Evolutionary conservation across 2,797 vertebrate genomes (phyloP), one percentile per base, ranked within the genome.

Genomic region (Huso huso): DNA sequence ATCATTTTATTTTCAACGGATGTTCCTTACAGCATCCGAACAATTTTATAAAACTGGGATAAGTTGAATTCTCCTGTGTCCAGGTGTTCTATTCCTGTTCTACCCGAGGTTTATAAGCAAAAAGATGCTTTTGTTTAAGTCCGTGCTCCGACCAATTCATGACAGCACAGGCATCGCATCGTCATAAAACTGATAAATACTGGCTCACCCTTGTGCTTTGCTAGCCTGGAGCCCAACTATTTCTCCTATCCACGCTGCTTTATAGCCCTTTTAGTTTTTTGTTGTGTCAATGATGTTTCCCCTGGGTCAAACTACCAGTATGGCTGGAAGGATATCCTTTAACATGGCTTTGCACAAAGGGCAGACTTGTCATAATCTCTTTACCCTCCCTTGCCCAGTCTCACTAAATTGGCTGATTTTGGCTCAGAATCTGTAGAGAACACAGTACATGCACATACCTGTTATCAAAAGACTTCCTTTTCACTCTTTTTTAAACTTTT

Each of bases 151-250:
- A 10, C 59, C 8, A 13, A 12, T 61, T 18, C 59, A 61, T 18
- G 1, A 61, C 8, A 8, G 59, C 59, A 8, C 12, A 8, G 12
- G 59, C 59, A 61, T 18, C 8, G 1, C 59, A 61, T 12, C 2
- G 59, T 61, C 59, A 61, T 61, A 61, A 6, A 61, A 61, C 12
- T 6, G 59, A 61, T 61, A 12, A 61, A 61, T 61, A 61, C 59
- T 6, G 59, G 6, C 1, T 12, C 18, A 6, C 59, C 59, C 59
- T 18, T 61, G 59, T 61, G 59, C 7, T 61, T 18, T 61, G 59
- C 59, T 12, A 8, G 59, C 59, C 59, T 12, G 59, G 13, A 18
- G 59, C 59, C 59, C 12, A 61, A 61, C 12, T 61, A n/a, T 61
- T 61, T 1, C 51, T 61, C 59, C 59, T 5, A 61, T 12, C 59